Base-by-base conservation (phyloP, 2,113 vertebrate genomes). In the Illadopsis cleaveri region DNA sequence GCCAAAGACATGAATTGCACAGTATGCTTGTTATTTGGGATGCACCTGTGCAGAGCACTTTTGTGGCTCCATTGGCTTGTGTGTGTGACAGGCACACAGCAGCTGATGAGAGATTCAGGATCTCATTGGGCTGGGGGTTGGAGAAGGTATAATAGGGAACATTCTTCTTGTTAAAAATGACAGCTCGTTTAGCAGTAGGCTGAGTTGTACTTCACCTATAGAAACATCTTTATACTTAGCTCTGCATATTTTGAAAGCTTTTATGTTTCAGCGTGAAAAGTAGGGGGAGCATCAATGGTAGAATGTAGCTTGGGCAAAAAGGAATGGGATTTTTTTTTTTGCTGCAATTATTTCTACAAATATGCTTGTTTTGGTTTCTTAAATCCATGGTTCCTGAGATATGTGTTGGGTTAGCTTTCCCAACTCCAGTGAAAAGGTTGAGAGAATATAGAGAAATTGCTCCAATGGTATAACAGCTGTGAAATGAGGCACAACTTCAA, bases 21-120 rank as follows among this genome's bases (percentile, higher is more conserved):
- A 21, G 79, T 75, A 42, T 82, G 45, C 35, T 35, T 80, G 75
- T 86, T 76, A 64, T 95, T 86, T 82, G 78, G 78, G 70, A 33
- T 97, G 87, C 94, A 96, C 93, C 94, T 95, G 89, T 96, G 96
- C 95, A 57, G 81, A 95, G 90, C 83, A 69, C 1, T 96, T 96
- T 95, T 58, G 62, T 95, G 70, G 76, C 72, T 90, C 51, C 64
- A 42, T 86, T 96, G 93, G 93, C 71, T 79, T 47, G 61, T 57
- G 51, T 27, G 33, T 65, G 72, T 95, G 97, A 95, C 87, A 86
- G 81, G 92, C 72, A 61, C 86, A 64, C 78, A 93, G 96, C 93
- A 95, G 90, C 90, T 94, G 90, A 94, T 89, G 91, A 50, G 88
- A 76, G 71, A 81, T 68, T 37, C 12, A 2, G 82, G 51, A 45